Conservation (phyloP, 2,888 invertebrate species). For the Linhomoeus sp. region DNA sequence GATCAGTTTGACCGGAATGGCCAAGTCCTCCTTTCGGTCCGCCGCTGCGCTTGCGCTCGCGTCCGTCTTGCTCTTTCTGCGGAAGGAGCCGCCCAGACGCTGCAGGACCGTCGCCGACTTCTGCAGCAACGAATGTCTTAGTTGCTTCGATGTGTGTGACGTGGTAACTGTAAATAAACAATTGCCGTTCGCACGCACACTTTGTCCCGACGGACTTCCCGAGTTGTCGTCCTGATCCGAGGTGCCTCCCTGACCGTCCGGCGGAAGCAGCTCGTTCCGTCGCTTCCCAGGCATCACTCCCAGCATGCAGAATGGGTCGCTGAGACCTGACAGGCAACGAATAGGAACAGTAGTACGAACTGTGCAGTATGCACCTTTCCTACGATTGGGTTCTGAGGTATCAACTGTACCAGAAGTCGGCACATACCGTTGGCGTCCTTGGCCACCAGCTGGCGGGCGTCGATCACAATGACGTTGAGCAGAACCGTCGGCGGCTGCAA, state of each 20-base stretch:
- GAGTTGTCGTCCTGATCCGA: too few species aligned
- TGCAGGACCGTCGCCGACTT: too few species aligned
- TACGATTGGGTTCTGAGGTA: too few species aligned
- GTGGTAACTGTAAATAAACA: too few species aligned
- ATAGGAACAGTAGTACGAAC: too few species aligned
- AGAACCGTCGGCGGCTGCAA: constrained; percentile 67
- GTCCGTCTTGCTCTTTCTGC: constrained; percentile 11
- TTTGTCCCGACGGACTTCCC: too few species aligned
- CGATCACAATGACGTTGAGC: constrained; percentile 67
- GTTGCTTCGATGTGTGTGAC: too few species aligned
- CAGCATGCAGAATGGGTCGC: constrained; percentile 96
- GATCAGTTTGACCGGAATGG: constrained; percentile 76
- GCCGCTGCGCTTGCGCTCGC: neutral
- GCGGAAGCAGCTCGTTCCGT: constrained; percentile 8
- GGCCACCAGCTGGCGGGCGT: constrained; percentile 79
- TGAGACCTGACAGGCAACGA: constrained; percentile 48
- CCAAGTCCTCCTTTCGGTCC: neutral
- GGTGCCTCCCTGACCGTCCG: too few species aligned
- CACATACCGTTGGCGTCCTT: constrained; percentile 97
- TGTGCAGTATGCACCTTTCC: too few species aligned
- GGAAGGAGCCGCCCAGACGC: constrained; percentile 23
- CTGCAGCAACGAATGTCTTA: too few species aligned
- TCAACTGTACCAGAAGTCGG: too few species aligned
- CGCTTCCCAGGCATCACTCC: constrained; percentile 56
- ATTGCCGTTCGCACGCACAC: too few species aligned